phyloP scores from a whole-genome alignment of 2,888 invertebrate species.

The Eupithecia insigniata region DNA sequence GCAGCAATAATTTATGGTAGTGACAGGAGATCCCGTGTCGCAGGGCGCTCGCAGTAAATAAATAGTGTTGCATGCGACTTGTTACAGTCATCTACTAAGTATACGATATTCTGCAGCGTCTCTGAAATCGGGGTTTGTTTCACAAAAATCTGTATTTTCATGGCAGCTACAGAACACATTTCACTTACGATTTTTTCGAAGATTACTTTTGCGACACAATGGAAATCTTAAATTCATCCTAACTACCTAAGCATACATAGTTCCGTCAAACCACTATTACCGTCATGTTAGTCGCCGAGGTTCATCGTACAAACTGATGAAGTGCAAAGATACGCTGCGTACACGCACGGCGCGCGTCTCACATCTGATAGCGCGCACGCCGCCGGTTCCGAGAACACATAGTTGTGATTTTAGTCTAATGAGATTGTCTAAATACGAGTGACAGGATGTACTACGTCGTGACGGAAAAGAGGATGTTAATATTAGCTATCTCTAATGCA shows the following conservation, averaged over 20 bases:
- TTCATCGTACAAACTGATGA: conserved; percentile 50
- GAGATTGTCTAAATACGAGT: conserved; percentile 24
- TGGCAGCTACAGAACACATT: not conserved
- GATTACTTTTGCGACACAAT: not conserved
- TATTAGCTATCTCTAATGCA: not conserved
- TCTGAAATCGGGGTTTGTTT: conserved; percentile 28
- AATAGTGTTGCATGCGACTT: conserved; percentile 63
- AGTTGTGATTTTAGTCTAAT: conserved; percentile 34
- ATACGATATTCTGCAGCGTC: conserved; percentile 64
- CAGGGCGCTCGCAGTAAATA: conserved; percentile 65
- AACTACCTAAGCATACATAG: not conserved
- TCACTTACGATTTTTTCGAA: not conserved
- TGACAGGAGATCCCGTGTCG: conserved; percentile 66
- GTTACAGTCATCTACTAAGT: conserved; percentile 54
- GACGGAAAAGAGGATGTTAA: not conserved
- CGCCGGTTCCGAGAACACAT: conserved; percentile 32
- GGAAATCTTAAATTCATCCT: not conserved
- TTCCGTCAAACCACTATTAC: conserved; percentile 7
- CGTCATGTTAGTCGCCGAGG: conserved; percentile 37
- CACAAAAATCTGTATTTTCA: not conserved
- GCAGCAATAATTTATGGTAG: conserved; percentile 67
- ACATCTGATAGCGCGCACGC: conserved; percentile 67
- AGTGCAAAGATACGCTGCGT: conserved; percentile 57
- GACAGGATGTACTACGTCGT: conserved; percentile 1
- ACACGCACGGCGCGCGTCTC: conserved; percentile 60